These are phyloP conservation scores for Blastobasis lacticolella DNA, from an alignment of 2,888 invertebrate species.

Conservation along the genomic window DNA sequence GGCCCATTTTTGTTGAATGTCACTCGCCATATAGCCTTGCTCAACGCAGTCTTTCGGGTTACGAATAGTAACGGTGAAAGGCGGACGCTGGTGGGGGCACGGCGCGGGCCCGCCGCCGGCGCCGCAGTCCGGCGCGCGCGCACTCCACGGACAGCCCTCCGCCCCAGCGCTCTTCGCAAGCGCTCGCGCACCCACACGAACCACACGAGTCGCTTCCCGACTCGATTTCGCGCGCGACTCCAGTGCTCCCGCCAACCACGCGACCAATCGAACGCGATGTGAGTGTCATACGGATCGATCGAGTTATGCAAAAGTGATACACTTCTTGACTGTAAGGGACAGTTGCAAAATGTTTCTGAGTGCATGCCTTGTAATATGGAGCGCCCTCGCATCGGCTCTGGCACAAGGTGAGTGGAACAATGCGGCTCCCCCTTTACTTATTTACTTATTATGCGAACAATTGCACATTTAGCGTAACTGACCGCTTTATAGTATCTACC, in stretches of 20 bases:
- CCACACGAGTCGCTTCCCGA: no score
- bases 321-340: slow-evolving; percentile 24
- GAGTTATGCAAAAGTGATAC: slow-evolving; percentile 48
- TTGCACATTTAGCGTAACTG: slow-evolving; percentile 2
- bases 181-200: no score
- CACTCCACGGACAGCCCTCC: slow-evolving; percentile 11
- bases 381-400: slow-evolving; percentile 52
- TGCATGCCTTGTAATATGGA: slow-evolving; percentile 59
- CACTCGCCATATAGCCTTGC: slow-evolving; percentile 69
- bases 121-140: slow-evolving; percentile 39
- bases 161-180: no score
- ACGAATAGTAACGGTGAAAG: slow-evolving; percentile 63
- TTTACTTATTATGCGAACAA: slow-evolving; percentile 22
- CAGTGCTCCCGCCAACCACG: slow-evolving; percentile 38
- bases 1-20: slow-evolving; percentile 59
- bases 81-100: slow-evolving; percentile 39
- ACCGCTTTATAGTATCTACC: no score
- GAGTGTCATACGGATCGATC: slow-evolving; percentile 32
- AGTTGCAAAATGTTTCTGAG: slow-evolving; percentile 59
- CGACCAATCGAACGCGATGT: slow-evolving; percentile 22
- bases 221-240: slow-evolving; percentile 49
- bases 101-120: slow-evolving; percentile 26
- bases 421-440: slow-evolving; percentile 26
- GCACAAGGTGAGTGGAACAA: slow-evolving; percentile 67
- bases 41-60: slow-evolving; percentile 58